phyloP scores from a whole-genome alignment of 2,797 vertebrate species.

The Siniperca undulata region DNA sequence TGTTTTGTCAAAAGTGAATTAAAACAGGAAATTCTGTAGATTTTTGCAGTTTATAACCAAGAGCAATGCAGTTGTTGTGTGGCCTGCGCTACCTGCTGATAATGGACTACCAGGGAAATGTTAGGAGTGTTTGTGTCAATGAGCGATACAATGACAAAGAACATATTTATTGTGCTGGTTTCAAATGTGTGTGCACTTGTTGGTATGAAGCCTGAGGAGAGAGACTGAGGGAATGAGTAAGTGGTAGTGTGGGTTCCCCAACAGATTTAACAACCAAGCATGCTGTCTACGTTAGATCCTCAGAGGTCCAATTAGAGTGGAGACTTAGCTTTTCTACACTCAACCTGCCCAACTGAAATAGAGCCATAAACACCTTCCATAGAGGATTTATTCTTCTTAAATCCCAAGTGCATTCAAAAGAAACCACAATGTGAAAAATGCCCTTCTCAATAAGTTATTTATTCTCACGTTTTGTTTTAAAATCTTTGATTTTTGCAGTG shows the following conservation, averaged over 20 bases:
- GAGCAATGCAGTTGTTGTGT: neutral
- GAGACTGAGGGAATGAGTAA: neutral
- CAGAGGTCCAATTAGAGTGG: constrained; percentile 66
- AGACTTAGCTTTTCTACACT: constrained; percentile 34
- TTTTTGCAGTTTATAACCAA: neutral
- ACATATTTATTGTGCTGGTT: neutral
- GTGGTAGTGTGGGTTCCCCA: neutral
- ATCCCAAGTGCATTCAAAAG: neutral
- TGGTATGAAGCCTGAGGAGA: constrained; percentile 5
- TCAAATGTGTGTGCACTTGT: neutral
- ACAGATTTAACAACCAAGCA: constrained; percentile 41
- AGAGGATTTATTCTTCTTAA: constrained; percentile 11
- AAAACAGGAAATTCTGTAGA: neutral
- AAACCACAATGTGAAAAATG: constrained; percentile 9
- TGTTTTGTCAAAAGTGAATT: neutral
- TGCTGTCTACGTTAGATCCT: constrained; percentile 41
- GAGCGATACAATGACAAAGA: neutral
- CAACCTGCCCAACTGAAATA: constrained; percentile 26
- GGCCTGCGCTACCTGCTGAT: neutral
- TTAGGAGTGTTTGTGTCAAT: neutral
- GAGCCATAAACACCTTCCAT: constrained; percentile 21
- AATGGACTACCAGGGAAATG: neutral
- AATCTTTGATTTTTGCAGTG: neutral
- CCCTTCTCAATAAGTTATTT: neutral
- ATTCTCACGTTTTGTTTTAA: constrained; percentile 4